Percentiles rank a stretch among this genome's conserved stretches.
These are phyloP conservation scores for Panagrolaimus sp. DNA, from an alignment of 1,140 invertebrate species.

Conservation along the genomic window DNA sequence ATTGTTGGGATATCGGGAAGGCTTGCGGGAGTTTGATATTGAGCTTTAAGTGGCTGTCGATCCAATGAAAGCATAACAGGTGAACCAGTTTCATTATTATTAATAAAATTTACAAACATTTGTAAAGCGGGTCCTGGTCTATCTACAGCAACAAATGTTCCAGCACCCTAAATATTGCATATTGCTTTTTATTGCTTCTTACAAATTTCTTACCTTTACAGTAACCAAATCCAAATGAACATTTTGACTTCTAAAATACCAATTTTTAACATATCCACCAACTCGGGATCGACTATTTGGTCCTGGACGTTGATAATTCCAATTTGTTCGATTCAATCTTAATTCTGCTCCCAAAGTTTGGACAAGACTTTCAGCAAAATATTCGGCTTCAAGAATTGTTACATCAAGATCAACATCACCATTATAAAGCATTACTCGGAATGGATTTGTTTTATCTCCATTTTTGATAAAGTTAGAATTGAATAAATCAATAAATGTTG, in stretches of 20 bases:
- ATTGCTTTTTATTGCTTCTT: no score
- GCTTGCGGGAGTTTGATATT: not conserved
- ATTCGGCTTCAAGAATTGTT: not conserved
- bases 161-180: not conserved
- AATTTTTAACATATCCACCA: conserved; percentile 1
- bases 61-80: not conserved
- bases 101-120: not conserved
- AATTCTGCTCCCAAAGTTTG: not conserved
- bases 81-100: not conserved
- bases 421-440: conserved; percentile 60
- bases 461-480: conserved; percentile 18
- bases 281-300: not conserved
- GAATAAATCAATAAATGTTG: conserved; percentile 38
- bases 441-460: conserved; percentile 1
- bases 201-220: not conserved
- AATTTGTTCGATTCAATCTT: not conserved
- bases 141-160: conserved; percentile 3
- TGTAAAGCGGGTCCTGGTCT: not conserved
- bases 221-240: not conserved
- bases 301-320: not conserved
- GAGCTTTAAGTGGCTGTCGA: not conserved
- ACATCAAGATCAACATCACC: conserved; percentile 56
- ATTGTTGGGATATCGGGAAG: not conserved
- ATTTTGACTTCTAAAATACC: not conserved
- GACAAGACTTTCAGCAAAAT: not conserved